Evolutionary conservation across 2,797 vertebrate species (phyloP).

Genomic region (Microctenopoma steveboyesi): DNA sequence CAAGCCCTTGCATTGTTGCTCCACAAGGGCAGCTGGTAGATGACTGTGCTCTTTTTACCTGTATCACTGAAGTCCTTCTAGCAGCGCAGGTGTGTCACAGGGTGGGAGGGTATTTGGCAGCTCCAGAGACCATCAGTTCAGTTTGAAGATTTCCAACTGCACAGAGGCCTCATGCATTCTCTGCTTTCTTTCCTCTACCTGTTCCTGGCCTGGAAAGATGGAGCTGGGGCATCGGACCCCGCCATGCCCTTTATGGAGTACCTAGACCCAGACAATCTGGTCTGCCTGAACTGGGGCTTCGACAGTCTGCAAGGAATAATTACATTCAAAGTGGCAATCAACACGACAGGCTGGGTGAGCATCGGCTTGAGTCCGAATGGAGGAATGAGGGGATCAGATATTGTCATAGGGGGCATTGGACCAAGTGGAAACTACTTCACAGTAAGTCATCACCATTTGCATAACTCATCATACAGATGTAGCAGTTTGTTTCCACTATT

Average conservation of each 20-base stretch:
- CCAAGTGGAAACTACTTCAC: conserved; percentile 79
- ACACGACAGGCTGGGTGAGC: conserved; percentile 82
- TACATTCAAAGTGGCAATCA: conserved; percentile 79
- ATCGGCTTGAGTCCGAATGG: conserved; percentile 81
- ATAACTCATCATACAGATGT: neutral
- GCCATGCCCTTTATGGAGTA: conserved; percentile 76
- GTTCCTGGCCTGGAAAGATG: conserved; percentile 35
- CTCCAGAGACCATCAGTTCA: conserved; percentile 33
- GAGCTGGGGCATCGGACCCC: conserved; percentile 25
- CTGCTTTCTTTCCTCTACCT: conserved; percentile 45
- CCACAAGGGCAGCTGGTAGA: neutral
- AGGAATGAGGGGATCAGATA: conserved; percentile 78
- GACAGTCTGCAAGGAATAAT: conserved; percentile 71
- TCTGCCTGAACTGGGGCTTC: conserved; percentile 83
- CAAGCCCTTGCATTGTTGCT: neutral
- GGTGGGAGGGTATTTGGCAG: conserved; percentile 37
- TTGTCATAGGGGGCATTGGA: conserved; percentile 81
- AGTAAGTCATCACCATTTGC: conserved; percentile 65
- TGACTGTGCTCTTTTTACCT: conserved; percentile 47
- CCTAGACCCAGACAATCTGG: conserved; percentile 67
- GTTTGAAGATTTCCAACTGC: conserved; percentile 31
- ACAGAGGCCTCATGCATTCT: conserved; percentile 60
- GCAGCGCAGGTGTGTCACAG: conserved; percentile 60
- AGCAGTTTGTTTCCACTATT: neutral
- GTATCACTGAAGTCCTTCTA: conserved; percentile 52